Evolutionary conservation across 2,888 invertebrate species (phyloP).

Genomic region (Drosophila testacea): DNA sequence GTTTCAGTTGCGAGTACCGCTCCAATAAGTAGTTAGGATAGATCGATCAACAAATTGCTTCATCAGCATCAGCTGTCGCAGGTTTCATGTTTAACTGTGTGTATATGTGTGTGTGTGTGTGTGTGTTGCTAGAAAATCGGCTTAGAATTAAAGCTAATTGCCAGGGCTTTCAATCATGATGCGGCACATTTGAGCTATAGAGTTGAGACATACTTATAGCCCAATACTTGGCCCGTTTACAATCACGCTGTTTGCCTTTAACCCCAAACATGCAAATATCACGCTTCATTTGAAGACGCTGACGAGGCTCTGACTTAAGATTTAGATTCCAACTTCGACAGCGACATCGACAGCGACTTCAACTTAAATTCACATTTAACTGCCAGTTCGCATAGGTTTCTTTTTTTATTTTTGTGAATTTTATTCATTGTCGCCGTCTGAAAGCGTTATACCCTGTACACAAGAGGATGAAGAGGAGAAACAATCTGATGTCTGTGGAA

Average conservation of each 20-base stretch:
- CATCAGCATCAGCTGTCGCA: slow-evolving; percentile 58
- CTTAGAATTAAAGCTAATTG: slow-evolving; percentile 81
- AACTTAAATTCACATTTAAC: slow-evolving; percentile 60
- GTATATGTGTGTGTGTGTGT: not conserved
- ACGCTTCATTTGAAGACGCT: slow-evolving; percentile 55
- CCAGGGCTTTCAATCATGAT: slow-evolving; percentile 67
- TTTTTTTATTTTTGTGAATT: slow-evolving; percentile 46
- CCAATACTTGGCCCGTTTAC: slow-evolving; percentile 34
- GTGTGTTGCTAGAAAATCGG: slow-evolving; percentile 45
- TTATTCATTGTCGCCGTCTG: slow-evolving; percentile 65
- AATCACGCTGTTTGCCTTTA: slow-evolving; percentile 63
- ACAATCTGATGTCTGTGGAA: too few relatives aligned
- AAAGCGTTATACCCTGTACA: slow-evolving; percentile 14
- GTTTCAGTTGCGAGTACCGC: slow-evolving; percentile 13
- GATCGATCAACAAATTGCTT: slow-evolving; percentile 58
- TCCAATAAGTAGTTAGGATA: slow-evolving; percentile 33
- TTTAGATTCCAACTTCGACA: not conserved
- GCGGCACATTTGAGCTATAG: slow-evolving; percentile 53
- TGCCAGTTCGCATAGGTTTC: slow-evolving; percentile 55
- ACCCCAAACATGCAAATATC: slow-evolving; percentile 70
- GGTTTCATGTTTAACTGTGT: slow-evolving; percentile 7
- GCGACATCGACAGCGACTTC: slow-evolving; percentile 25
- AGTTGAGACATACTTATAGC: slow-evolving; percentile 13
- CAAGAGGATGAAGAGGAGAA: not conserved
- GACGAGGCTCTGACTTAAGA: slow-evolving; percentile 22